phyloP scores from a whole-genome alignment of 2,113 vertebrate genomes.

The Nyctibius bracteatus region DNA sequence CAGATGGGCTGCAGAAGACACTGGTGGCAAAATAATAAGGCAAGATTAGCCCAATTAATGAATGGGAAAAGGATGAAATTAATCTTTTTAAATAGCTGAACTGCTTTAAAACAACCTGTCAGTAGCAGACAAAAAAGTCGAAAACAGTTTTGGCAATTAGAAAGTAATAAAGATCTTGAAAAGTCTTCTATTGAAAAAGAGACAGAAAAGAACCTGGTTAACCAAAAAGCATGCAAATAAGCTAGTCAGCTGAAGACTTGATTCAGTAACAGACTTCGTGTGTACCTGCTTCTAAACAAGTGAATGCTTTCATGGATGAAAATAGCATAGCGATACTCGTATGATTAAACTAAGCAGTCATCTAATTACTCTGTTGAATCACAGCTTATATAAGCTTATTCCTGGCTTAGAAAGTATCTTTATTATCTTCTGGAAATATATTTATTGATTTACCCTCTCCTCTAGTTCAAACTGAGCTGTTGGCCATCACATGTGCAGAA shows the following conservation, averaged over 20 bases:
- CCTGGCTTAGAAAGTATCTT: not conserved
- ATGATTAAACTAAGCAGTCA: not conserved
- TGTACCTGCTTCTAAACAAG: not conserved
- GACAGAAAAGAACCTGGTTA: not conserved
- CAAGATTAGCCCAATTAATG: not conserved
- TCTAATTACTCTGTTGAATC: not conserved
- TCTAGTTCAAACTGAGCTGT: not conserved
- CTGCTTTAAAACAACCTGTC: not conserved
- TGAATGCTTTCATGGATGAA: not conserved
- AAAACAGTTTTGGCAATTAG: not conserved
- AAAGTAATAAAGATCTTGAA: not conserved
- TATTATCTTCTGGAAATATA: not conserved
- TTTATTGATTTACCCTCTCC: not conserved
- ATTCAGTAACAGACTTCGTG: not conserved
- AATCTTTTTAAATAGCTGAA: not conserved
- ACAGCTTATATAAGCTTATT: not conserved
- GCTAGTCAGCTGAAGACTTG: not conserved
- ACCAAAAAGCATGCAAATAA: not conserved
- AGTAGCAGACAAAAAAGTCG: not conserved
- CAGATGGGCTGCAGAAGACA: not conserved
- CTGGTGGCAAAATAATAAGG: not conserved
- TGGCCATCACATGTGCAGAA: accelerated
- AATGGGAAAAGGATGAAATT: not conserved
- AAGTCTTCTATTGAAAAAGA: not conserved
- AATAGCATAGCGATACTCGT: not conserved